Conservation (phyloP, 2,888 invertebrate species). For the Scaeva pyrastri region DNA sequence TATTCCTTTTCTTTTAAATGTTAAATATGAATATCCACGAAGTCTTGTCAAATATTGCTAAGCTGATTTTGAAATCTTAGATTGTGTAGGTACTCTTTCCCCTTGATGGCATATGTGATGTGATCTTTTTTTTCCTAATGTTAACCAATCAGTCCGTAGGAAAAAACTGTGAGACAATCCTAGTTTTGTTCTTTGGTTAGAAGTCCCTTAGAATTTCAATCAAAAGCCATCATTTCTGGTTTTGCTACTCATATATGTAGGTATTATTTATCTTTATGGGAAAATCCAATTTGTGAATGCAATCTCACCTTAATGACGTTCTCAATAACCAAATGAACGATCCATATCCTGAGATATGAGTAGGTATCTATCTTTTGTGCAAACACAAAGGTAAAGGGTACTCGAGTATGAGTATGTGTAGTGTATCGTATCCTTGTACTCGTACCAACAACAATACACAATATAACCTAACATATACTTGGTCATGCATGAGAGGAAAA, state of each 20-base stretch:
- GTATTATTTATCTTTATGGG: constrained; percentile 30
- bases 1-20: no score
- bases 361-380: neutral
- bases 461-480: constrained; percentile 42
- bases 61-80: no score
- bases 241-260: no score
- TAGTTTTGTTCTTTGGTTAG: no score
- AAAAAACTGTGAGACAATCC: no score
- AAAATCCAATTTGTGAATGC: constrained; percentile 37
- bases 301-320: constrained; percentile 31
- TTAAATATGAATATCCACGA: no score
- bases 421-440: neutral
- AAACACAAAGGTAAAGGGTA: neutral
- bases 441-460: neutral
- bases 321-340: constrained; percentile 28
- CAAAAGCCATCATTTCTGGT: neutral
- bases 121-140: no score
- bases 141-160: no score
- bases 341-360: constrained; percentile 11
- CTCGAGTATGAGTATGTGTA: neutral
- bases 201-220: neutral
- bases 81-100: no score
- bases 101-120: no score
- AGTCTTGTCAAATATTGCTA: no score
- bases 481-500: constrained; percentile 55